phyloP scores from a whole-genome alignment of 2,113 vertebrate species.

The Hemichromis elongatus region DNA sequence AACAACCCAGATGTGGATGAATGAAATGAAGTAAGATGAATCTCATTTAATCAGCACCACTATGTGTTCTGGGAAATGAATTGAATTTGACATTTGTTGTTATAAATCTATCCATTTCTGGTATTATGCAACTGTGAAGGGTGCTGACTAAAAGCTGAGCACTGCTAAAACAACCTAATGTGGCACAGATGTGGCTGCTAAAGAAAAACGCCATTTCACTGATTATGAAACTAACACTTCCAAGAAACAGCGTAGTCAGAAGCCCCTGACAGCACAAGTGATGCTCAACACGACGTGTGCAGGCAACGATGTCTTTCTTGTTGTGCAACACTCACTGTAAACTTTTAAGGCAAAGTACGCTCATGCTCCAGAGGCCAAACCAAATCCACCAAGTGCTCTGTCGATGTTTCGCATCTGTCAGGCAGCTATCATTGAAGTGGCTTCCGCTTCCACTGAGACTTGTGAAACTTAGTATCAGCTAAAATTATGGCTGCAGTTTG shows the following conservation, averaged over 20 bases:
- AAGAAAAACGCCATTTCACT: background rate
- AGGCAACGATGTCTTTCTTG: slow-evolving; percentile 3
- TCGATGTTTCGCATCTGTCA: slow-evolving; percentile 40
- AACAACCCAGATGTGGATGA: background rate
- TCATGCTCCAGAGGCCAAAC: background rate
- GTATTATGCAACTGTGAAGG: background rate
- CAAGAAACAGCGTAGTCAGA: background rate
- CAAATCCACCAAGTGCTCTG: slow-evolving; percentile 11
- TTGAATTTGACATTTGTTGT: background rate
- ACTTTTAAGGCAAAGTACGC: slow-evolving; percentile 6
- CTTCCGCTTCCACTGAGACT: background rate
- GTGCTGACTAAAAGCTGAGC: background rate
- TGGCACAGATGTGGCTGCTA: background rate
- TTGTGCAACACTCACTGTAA: slow-evolving; percentile 21
- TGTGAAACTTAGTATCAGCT: background rate
- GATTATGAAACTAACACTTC: slow-evolving; percentile 21
- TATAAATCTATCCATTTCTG: background rate
- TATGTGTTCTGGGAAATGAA: background rate
- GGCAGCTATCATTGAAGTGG: slow-evolving; percentile 14
- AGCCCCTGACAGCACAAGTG: slow-evolving; percentile 6
- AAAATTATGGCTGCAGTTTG: background rate
- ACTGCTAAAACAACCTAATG: background rate
- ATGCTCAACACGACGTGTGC: slow-evolving; percentile 4
- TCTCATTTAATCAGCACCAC: background rate
- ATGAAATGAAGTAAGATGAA: background rate